Conservation (phyloP, 2,113 vertebrate genomes). For the Nettapus auritus region DNA sequence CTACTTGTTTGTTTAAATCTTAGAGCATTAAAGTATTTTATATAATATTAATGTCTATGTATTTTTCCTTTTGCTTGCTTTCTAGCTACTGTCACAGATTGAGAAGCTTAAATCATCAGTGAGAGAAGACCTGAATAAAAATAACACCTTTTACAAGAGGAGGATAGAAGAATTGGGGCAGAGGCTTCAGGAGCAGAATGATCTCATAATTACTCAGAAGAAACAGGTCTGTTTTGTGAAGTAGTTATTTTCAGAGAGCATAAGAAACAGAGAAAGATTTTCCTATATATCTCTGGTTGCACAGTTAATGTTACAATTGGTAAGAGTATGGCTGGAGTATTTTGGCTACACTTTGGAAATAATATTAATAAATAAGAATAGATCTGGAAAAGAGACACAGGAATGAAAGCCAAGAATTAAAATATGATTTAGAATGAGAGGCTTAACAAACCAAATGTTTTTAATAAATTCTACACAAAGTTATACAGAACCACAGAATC, state of each 20-base stretch:
- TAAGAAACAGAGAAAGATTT: not conserved
- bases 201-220: constrained; percentile 79
- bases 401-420: not conserved
- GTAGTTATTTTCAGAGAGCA: not conserved
- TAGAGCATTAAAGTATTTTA: not conserved
- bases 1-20: not conserved
- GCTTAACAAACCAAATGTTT: not conserved
- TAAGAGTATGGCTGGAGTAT: not conserved
- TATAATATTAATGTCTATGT: not conserved
- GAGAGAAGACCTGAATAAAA: constrained; percentile 76
- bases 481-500: no score
- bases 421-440: not conserved
- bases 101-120: constrained; percentile 75
- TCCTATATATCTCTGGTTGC: not conserved
- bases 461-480: not conserved
- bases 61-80: not conserved
- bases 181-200: constrained; percentile 84
- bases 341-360: not conserved
- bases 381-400: not conserved
- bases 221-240: constrained; percentile 80
- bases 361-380: not conserved
- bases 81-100: constrained; percentile 83
- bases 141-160: constrained; percentile 75
- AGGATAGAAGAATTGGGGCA: constrained; percentile 81
- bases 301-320: not conserved